Evolutionary conservation across 2,888 invertebrate species (phyloP).

Genomic region (Mystacides longicornis): DNA sequence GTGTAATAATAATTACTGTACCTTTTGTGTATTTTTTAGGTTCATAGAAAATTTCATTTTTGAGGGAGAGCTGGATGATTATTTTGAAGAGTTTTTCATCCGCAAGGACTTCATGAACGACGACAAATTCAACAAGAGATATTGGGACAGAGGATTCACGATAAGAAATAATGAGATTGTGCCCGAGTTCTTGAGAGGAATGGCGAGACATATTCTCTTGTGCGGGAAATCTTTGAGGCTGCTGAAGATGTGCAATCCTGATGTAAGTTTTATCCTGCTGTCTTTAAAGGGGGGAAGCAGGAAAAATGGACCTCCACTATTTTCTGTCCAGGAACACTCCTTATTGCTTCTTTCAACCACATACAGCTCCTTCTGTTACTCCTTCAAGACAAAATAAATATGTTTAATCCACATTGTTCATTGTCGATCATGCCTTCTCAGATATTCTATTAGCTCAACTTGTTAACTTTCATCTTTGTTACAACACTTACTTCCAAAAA

Average conservation of each 20-base stretch:
- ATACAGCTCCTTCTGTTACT: too few relatives aligned
- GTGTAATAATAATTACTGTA: too few relatives aligned
- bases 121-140: constrained; percentile 54
- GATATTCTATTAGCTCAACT: too few relatives aligned
- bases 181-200: constrained; percentile 59
- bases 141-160: constrained; percentile 60
- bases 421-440: too few relatives aligned
- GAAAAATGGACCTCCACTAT: too few relatives aligned
- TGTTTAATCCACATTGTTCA: too few relatives aligned
- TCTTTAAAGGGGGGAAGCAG: too few relatives aligned
- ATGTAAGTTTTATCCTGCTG: constrained; percentile 50
- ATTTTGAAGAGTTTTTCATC: constrained; percentile 80
- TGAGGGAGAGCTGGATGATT: constrained; percentile 74
- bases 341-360: too few relatives aligned
- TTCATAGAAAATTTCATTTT: constrained; percentile 80
- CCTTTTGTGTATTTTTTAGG: constrained; percentile 38
- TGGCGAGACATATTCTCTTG: constrained; percentile 58
- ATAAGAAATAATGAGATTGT: constrained; percentile 47
- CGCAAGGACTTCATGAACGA: constrained; percentile 58
- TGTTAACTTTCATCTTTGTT: too few relatives aligned
- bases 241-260: constrained; percentile 61
- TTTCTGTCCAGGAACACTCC: too few relatives aligned
- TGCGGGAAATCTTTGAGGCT: constrained; percentile 71
- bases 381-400: too few relatives aligned
- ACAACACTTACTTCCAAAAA: too few relatives aligned